These are phyloP conservation scores for Hippoglossus stenolepis DNA, from an alignment of 2,113 vertebrate genomes.

Conservation along the genomic window DNA sequence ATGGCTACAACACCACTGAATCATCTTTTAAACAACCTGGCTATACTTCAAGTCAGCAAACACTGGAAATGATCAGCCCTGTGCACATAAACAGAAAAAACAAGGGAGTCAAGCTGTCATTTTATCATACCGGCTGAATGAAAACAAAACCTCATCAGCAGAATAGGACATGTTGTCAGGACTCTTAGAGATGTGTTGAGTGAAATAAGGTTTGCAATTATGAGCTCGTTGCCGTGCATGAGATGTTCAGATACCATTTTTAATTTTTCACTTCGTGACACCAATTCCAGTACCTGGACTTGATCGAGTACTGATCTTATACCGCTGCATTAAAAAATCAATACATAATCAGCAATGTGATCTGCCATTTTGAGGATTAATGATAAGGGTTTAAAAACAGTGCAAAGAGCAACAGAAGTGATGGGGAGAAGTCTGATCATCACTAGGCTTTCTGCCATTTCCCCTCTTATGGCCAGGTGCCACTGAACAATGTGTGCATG, in stretches of 20 bases:
- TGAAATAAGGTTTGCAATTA: slow-evolving; percentile 3
- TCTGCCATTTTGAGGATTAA: slow-evolving; percentile 21
- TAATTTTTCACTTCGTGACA: no score
- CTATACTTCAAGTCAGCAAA: neutral
- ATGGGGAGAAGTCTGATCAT: slow-evolving; percentile 35
- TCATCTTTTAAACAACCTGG: slow-evolving; percentile 3
- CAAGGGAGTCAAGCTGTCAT: neutral
- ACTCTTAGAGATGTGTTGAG: neutral
- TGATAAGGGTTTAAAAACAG: slow-evolving; percentile 17
- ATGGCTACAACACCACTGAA: slow-evolving; percentile 25
- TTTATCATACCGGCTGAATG: neutral
- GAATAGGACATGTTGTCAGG: neutral
- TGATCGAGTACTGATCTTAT: neutral
- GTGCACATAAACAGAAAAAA: slow-evolving; percentile 16
- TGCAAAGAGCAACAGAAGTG: slow-evolving; percentile 1
- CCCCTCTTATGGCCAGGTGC: slow-evolving; percentile 64
- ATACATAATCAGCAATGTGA: neutral
- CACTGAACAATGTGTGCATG: slow-evolving; percentile 73
- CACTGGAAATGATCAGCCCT: slow-evolving; percentile 22
- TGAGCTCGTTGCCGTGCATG: neutral
- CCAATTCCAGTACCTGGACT: no score
- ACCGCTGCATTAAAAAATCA: neutral
- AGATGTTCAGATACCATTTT: no score
- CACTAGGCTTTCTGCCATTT: slow-evolving; percentile 50
- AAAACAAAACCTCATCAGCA: neutral